phyloP scores from a whole-genome alignment of 1,140 invertebrate genomes.

The Drosophila rufa region DNA sequence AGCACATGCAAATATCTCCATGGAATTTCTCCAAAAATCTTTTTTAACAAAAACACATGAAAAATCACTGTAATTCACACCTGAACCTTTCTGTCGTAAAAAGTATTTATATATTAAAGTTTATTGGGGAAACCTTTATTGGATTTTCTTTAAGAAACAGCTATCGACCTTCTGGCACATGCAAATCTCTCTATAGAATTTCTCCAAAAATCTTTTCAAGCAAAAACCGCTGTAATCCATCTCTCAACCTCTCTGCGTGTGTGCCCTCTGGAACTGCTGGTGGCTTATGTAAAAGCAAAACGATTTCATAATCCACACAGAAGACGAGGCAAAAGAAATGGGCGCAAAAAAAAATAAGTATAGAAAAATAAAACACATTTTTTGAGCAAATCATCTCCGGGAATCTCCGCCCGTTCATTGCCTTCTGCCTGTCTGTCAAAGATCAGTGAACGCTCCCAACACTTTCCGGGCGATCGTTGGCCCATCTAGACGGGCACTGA shows the following conservation, averaged over 20 bases:
- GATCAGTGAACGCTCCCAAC: conserved; percentile 63
- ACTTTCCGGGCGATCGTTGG: conserved; percentile 63
- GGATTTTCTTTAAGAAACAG: no score
- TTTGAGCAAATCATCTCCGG: conserved; percentile 57
- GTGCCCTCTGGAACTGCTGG: conserved; percentile 2
- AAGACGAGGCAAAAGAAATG: conserved; percentile 24
- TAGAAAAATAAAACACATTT: conserved; percentile 20
- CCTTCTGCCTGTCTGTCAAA: conserved; percentile 62
- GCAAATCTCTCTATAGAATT: background rate
- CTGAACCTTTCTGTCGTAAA: no score
- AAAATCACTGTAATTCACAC: no score
- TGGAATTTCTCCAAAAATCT: no score
- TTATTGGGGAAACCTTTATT: no score
- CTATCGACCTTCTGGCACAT: no score
- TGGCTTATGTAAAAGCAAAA: conserved; percentile 45
- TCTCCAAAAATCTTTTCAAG: background rate
- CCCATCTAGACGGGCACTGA: conserved; percentile 51
- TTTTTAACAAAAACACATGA: no score
- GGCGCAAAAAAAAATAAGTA: conserved; percentile 6
- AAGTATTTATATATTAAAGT: no score
- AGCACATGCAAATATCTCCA: no score
- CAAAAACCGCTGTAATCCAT: conserved; percentile 10
- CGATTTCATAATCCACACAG: conserved; percentile 55
- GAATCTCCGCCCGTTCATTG: conserved; percentile 63
- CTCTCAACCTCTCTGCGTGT: conserved; percentile 3